phyloP scores from a whole-genome alignment of 2,113 vertebrate genomes.

The Catharus fuscescens region DNA sequence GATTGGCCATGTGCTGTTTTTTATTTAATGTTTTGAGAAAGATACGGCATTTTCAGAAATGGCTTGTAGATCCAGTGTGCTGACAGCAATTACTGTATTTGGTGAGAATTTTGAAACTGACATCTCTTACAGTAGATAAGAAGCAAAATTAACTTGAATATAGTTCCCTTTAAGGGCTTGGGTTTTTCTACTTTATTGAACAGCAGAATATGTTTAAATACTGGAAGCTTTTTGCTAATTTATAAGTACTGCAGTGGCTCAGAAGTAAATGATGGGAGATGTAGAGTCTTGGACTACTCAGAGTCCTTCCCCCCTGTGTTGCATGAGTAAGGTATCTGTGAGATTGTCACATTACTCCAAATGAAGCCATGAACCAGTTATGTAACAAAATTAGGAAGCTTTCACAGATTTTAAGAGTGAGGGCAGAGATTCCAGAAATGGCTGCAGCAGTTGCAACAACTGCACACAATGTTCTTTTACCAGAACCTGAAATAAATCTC shows the following conservation, averaged over 20 bases:
- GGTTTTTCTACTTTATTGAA: not conserved
- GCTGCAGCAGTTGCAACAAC: not conserved
- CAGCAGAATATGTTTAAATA: not conserved
- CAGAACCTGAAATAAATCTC: constrained; percentile 23
- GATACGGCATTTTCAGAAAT: not conserved
- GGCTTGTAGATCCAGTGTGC: not conserved
- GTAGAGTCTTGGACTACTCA: not conserved
- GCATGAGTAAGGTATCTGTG: not conserved
- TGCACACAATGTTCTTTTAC: not conserved
- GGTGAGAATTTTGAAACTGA: not conserved
- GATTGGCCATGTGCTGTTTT: not conserved
- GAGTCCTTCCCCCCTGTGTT: not conserved
- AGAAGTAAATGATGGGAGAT: not conserved
- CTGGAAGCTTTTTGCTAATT: not conserved
- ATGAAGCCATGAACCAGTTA: not conserved
- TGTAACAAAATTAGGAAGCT: constrained; percentile 4
- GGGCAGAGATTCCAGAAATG: constrained; percentile 1
- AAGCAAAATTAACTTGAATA: not conserved
- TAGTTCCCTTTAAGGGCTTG: not conserved
- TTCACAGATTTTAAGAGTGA: not conserved
- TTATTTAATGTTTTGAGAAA: not conserved
- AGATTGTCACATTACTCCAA: not conserved
- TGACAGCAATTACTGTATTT: not conserved
- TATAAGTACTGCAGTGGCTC: not conserved
- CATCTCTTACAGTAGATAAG: not conserved